These are phyloP conservation scores for Halcyon smyrnensis DNA, from an alignment of 2,797 vertebrate species.

Conservation along the genomic window DNA sequence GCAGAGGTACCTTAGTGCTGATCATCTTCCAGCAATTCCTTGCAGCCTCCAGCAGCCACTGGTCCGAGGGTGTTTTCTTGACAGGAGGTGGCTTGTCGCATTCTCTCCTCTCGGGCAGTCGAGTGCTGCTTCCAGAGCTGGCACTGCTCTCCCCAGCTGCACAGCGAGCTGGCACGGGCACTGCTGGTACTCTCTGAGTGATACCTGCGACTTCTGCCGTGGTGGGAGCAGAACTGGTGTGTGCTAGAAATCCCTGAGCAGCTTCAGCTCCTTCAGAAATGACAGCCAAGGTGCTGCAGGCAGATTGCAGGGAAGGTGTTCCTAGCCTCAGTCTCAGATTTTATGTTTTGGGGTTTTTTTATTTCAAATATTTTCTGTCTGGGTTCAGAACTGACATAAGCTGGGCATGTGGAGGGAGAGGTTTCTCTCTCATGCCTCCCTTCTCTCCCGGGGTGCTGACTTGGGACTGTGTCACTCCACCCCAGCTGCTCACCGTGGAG, in stretches of 20 bases:
- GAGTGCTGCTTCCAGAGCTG: not conserved
- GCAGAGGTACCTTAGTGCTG: not conserved
- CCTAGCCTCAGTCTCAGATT: not conserved
- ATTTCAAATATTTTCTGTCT: not conserved
- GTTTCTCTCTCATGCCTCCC: constrained; percentile 10
- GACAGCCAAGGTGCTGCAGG: not conserved
- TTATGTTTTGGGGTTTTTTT: not conserved
- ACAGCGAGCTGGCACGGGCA: rapidly evolving
- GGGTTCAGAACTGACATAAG: constrained; percentile 18
- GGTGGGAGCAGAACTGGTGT: not conserved
- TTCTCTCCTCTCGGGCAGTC: not conserved
- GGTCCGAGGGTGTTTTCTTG: not conserved
- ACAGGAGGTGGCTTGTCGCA: not conserved
- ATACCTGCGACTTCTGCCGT: not conserved
- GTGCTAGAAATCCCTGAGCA: not conserved
- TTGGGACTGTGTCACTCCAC: constrained; percentile 8
- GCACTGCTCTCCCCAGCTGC: not conserved
- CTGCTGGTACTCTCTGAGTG: not conserved
- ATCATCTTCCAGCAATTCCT: not conserved
- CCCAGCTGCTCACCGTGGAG: not conserved
- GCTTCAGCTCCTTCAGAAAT: constrained; percentile 1
- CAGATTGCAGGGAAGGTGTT: constrained; percentile 19
- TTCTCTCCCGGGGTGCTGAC: not conserved
- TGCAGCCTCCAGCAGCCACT: not conserved
- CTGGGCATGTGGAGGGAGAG: constrained; percentile 27